phyloP scores from a whole-genome alignment of 1,140 invertebrate genomes.

The Zaprionus inermis region DNA sequence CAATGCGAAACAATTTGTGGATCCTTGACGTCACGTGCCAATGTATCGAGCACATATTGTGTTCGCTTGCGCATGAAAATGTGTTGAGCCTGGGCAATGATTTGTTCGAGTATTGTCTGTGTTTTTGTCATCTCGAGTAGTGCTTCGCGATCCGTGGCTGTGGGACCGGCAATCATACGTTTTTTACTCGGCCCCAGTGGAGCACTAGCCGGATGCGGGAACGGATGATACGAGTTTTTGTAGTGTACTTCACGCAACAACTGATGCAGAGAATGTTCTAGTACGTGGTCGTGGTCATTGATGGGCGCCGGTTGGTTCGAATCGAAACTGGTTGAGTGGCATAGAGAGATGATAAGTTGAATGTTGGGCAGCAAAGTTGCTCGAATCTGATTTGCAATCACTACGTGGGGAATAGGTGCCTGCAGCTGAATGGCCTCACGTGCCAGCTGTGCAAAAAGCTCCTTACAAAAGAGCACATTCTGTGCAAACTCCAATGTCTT shows the following conservation, averaged over 20 bases:
- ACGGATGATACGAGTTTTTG: constrained; percentile 95
- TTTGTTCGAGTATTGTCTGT: constrained; percentile 96
- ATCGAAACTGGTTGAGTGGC: constrained; percentile 90
- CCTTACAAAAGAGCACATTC: constrained; percentile 98
- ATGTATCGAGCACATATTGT: constrained; percentile 96
- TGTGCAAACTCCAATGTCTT: constrained; percentile 97
- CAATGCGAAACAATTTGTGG: constrained; percentile 97
- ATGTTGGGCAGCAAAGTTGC: constrained; percentile 97
- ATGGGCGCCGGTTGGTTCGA: constrained; percentile 88
- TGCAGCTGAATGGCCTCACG: constrained; percentile 97
- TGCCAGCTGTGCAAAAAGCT: constrained; percentile 96
- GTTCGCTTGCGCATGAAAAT: constrained; percentile 95
- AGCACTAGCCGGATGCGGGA: constrained; percentile 96
- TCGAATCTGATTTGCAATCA: constrained; percentile 98
- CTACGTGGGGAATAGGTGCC: constrained; percentile 97
- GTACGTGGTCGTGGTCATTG: constrained; percentile 95
- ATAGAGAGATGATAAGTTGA: constrained; percentile 92
- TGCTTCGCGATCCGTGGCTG: constrained; percentile 93
- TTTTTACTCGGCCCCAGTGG: constrained; percentile 95
- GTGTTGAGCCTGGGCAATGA: constrained; percentile 97
- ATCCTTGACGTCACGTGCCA: constrained; percentile 96
- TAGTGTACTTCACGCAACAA: constrained; percentile 95
- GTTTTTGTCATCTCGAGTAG: constrained; percentile 94
- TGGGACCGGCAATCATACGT: constrained; percentile 94
- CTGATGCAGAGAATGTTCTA: constrained; percentile 98